These are phyloP conservation scores for Mormyrops boulengeri DNA, from an alignment of 2,797 vertebrate genomes.

Conservation along the genomic window DNA sequence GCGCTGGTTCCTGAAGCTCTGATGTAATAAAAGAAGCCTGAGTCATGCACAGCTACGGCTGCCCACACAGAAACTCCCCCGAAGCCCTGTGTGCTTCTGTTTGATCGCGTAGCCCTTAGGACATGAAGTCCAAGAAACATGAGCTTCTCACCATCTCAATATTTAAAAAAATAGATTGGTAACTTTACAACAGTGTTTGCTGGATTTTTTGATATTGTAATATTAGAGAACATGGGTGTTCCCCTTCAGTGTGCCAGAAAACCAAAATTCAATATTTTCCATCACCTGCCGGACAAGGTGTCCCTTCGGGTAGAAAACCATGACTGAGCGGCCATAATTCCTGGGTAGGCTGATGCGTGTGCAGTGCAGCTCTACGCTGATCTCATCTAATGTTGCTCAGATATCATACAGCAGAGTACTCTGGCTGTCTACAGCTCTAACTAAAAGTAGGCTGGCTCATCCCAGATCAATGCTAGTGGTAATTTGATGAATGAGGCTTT, in stretches of 20 bases:
- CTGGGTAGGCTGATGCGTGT: background rate
- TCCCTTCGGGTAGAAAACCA: background rate
- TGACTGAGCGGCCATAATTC: background rate
- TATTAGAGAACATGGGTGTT: background rate
- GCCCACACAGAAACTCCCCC: constrained; percentile 26
- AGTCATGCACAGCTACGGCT: background rate
- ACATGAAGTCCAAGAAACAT: background rate
- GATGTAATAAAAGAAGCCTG: background rate
- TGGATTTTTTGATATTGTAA: background rate
- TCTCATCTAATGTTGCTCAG: background rate
- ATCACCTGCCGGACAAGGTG: background rate
- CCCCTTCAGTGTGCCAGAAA: background rate
- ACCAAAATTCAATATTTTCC: background rate
- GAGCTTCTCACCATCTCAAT: background rate
- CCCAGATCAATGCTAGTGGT: background rate
- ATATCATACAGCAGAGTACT: background rate
- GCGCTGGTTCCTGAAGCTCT: background rate
- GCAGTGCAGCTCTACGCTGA: background rate
- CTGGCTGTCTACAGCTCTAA: background rate
- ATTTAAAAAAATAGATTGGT: background rate
- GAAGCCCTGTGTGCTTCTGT: background rate
- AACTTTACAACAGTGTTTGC: background rate
- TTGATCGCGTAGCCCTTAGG: no score
- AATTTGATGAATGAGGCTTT: background rate
- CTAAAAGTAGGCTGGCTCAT: background rate